Evolutionary conservation across 1,140 invertebrate species (phyloP), one percentile per base, ranked within the genome.

Genomic region (Idris sp.): DNA sequence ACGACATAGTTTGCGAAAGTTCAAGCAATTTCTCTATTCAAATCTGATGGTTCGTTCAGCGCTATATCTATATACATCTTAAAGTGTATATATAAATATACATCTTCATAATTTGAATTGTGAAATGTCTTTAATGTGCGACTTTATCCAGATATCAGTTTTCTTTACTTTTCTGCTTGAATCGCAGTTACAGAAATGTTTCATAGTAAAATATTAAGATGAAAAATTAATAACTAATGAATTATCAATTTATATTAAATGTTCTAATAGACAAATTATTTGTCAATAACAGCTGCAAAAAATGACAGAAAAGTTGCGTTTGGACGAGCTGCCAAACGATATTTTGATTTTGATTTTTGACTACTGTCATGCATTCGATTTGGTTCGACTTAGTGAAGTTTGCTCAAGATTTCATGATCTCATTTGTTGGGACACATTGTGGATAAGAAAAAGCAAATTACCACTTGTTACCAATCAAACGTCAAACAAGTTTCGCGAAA

Each of bases 341-440:
- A 75, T 87, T 51, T 41, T 88, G 1, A 43, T 87, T 4, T 40
- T 80, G 19, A 88, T 87, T 40, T 87, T 88, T 25, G 80, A 86
- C 58, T 86, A 83, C 38, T 87, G 85, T 43, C 76, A 82, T 73
- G 81, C 79, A 8, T 78, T 80, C 33, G 84, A 86, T 76, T 77
- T 88, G 22, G 77, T 85, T 1, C 65, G 80, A 46, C 76, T 87
- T 1, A 81, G 81, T n/a, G 65, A 81, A 51, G 85, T 87, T 6
- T 88, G 87, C 18, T 77, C 53, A 7, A 61, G 82, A 58, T 87
- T 88, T 38, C 26, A 82, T 15, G 46, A 77, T 1, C 69, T 87
- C 13, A 72, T 86, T 14, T 51, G 16, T 0, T 61, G 69, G 18
- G 79, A 86, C 11, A 64, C 53, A 0, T 28, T 83, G 0, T 87